Base-by-base conservation (phyloP, 1,140 invertebrate species). In the Galendromus occidentalis region DNA sequence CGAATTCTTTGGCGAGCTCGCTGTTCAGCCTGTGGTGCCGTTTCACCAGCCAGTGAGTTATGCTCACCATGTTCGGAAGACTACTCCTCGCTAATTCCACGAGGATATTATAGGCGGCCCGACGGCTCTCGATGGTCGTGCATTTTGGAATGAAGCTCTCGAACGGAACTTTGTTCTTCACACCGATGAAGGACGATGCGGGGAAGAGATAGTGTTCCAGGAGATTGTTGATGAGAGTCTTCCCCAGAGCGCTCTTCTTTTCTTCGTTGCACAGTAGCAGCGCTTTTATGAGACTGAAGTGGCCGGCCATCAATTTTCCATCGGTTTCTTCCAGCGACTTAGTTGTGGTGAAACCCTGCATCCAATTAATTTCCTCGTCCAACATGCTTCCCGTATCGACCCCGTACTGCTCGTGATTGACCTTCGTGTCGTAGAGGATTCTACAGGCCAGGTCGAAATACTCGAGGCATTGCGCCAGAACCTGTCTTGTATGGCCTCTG, bases 381-480 rank as follows among this genome's bases (percentile, higher is more conserved):
- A 80, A 65, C 78, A 80, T 79, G 20, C 72, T 70, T 6, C 69
- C 65, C 0, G 75, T 70, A 70, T 77, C 72, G 29, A 79, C 69
- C 39, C 73, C 70, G 28, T 79, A 70, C 7, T 68, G 67, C 28
- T 72, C 70, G 67, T 80, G 79, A 25, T 77, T 71, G 75, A 75
- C 64, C 67, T 72, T 69, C 33, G 80, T 68, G 22, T 73, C 72
- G 64, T 75, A 74, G 22, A 80, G 70, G 14, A 80, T 71, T 68
- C 71, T 70, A 69, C 77, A 79, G 22, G 75, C 69, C 22, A 81
- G 73, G 66, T 78, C 76, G 76, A 81, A 80, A 69, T 80, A 81
- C 70, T 80, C 76, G 9, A 72, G 73, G 69, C 79, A 80, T 68
- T 80, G 79, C 44, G 69, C 70, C 18, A 68, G 68, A 69, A 67